Evolutionary conservation across 2,113 vertebrate species (phyloP).

Genomic region (Lagopus muta): DNA sequence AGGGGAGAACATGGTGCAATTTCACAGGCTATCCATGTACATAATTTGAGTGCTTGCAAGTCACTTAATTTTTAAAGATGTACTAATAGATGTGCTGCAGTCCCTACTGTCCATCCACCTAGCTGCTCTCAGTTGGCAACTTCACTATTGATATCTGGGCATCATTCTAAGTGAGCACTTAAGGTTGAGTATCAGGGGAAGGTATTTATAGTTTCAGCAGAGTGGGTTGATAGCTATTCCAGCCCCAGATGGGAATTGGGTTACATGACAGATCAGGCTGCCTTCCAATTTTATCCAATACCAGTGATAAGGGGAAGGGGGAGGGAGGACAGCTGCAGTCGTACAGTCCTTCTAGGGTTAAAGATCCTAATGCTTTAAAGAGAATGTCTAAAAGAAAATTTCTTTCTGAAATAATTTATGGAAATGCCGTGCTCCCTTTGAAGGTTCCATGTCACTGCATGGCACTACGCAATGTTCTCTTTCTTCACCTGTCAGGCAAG

Average conservation of each 20-base stretch:
- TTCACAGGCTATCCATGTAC: neutral
- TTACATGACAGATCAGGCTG: conserved; percentile 45
- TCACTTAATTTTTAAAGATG: conserved; percentile 44
- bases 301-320: conserved; percentile 33
- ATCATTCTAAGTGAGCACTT: conserved; percentile 71
- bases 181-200: conserved; percentile 64
- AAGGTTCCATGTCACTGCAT: conserved; percentile 84
- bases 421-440: conserved; percentile 83
- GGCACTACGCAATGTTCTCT: conserved; percentile 81
- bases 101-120: conserved; percentile 43
- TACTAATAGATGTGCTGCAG: neutral
- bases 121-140: conserved; percentile 30
- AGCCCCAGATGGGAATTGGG: conserved; percentile 63
- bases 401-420: conserved; percentile 86
- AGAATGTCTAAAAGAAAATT: conserved; percentile 84
- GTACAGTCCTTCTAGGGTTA: conserved; percentile 82
- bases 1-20: neutral
- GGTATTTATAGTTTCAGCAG: conserved; percentile 63
- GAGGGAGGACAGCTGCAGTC: conserved; percentile 47
- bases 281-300: conserved; percentile 35
- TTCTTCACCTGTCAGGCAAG: conserved; percentile 87
- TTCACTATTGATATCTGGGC: conserved; percentile 58
- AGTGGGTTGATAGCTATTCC: conserved; percentile 63
- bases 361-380: conserved; percentile 81
- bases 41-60: neutral